Evolutionary conservation across 2,888 invertebrate genomes (phyloP).

Genomic region (Crematogaster levior): DNA sequence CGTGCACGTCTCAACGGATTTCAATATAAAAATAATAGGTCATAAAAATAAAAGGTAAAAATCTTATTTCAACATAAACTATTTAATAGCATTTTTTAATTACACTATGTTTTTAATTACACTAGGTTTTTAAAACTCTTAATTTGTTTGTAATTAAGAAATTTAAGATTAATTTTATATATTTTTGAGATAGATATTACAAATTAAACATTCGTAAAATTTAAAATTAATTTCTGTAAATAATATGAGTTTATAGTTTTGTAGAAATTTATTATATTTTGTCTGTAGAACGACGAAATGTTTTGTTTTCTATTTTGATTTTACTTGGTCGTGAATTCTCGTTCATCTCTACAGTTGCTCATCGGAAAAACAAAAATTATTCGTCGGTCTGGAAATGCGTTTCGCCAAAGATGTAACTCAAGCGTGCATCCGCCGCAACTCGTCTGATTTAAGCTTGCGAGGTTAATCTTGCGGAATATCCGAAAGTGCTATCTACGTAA

Average conservation of each 20-base stretch:
- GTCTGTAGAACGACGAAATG: background rate
- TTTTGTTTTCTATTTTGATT: conserved; percentile 3
- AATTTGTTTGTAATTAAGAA: background rate
- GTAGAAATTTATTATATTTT: background rate
- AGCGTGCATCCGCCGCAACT: conserved; percentile 39
- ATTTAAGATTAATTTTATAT: background rate
- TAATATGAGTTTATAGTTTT: background rate
- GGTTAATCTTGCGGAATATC: conserved; percentile 71
- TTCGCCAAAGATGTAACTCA: conserved; percentile 51
- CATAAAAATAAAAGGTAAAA: background rate
- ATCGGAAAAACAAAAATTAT: conserved; percentile 39
- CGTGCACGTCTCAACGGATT: background rate
- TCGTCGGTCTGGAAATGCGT: conserved; percentile 41
- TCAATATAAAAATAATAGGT: background rate
- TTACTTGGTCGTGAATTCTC: background rate
- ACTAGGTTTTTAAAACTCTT: too few species aligned
- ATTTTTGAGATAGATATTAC: background rate
- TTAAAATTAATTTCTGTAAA: background rate
- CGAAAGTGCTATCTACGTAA: conserved; percentile 59
- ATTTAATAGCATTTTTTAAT: background rate
- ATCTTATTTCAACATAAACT: background rate
- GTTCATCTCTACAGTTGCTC: conserved; percentile 5
- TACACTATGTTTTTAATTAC: too few species aligned
- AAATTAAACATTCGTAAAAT: background rate
- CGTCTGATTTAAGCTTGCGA: conserved; percentile 63